A percentile compares a stretch with the other conserved stretches of the same genome.
Evolutionary conservation across 1,140 invertebrate species (phyloP).

Genomic region (Apis dorsata): DNA sequence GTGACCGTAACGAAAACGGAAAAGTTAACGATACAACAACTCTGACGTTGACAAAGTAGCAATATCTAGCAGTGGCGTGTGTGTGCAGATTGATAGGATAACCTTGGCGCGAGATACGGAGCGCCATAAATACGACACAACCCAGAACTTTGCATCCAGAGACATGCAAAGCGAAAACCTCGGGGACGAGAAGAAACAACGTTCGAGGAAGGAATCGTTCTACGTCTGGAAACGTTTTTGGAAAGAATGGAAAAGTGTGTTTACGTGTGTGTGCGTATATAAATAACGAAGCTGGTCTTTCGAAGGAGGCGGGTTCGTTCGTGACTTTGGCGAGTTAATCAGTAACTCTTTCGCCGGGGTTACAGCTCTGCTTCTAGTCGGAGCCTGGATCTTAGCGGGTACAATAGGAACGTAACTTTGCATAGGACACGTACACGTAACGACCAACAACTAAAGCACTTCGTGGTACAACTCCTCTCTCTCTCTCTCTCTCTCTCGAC

Average conservation of each 20-base stretch:
- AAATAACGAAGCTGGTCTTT: constrained; percentile 13
- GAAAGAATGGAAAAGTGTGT: constrained; percentile 37
- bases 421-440: constrained; percentile 70
- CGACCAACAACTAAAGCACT: constrained; percentile 78
- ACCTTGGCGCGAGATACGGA: constrained; percentile 28
- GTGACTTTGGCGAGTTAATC: constrained; percentile 70
- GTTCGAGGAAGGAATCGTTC: background rate
- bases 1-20: constrained; percentile 11
- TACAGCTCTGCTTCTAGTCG: constrained; percentile 44
- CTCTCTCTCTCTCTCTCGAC: background rate
- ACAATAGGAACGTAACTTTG: constrained; percentile 76
- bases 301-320: constrained; percentile 51
- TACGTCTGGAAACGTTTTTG: background rate
- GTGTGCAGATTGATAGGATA: constrained; percentile 56
- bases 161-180: constrained; percentile 61
- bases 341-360: constrained; percentile 64
- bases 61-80: constrained; percentile 45
- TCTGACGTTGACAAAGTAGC: constrained; percentile 49
- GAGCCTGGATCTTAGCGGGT: constrained; percentile 66
- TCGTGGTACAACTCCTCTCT: constrained; percentile 42
- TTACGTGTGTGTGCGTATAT: no score
- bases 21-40: constrained; percentile 17
- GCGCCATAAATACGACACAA: constrained; percentile 49
- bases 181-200: constrained; percentile 43
- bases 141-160: constrained; percentile 50